phyloP scores from a whole-genome alignment of 2,888 invertebrate genomes.

The Platycheirus albimanus region DNA sequence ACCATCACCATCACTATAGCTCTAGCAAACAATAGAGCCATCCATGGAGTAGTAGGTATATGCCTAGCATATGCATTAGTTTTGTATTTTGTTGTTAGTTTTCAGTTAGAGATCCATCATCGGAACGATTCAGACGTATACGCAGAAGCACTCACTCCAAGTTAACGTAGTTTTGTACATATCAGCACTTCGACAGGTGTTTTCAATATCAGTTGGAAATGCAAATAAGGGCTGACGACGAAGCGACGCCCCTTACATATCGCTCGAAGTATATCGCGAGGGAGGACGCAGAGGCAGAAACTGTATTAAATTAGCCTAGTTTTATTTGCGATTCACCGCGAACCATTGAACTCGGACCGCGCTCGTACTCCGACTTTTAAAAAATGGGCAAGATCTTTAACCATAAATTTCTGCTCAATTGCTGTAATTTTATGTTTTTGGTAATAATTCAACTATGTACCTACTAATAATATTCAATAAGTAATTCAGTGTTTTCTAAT shows the following conservation, averaged over 20 bases:
- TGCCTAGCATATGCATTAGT: not conserved
- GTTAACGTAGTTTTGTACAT: slow-evolving; percentile 5
- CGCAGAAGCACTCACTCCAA: not conserved
- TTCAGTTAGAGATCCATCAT: slow-evolving; percentile 39
- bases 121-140: slow-evolving; percentile 52
- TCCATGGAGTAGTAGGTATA: not conserved
- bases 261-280: slow-evolving; percentile 12
- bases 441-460: too few species aligned
- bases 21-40: slow-evolving; percentile 4
- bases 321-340: slow-evolving; percentile 24
- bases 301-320: slow-evolving; percentile 44
- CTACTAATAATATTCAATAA: not conserved
- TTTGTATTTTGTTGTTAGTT: slow-evolving; percentile 48
- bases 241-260: slow-evolving; percentile 40
- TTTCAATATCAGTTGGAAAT: slow-evolving; percentile 48
- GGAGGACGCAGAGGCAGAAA: slow-evolving; percentile 17
- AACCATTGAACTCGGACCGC: slow-evolving; percentile 25
- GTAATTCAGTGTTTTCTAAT: too few species aligned
- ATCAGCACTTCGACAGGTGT: slow-evolving; percentile 27
- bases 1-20: too few species aligned
- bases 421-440: slow-evolving; percentile 86
- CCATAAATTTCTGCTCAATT: slow-evolving; percentile 87
- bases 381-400: slow-evolving; percentile 83
- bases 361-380: not conserved
- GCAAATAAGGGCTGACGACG: slow-evolving; percentile 51